These are phyloP conservation scores for Aphis craccivora DNA, from an alignment of 1,140 invertebrate genomes.

Conservation along the genomic window DNA sequence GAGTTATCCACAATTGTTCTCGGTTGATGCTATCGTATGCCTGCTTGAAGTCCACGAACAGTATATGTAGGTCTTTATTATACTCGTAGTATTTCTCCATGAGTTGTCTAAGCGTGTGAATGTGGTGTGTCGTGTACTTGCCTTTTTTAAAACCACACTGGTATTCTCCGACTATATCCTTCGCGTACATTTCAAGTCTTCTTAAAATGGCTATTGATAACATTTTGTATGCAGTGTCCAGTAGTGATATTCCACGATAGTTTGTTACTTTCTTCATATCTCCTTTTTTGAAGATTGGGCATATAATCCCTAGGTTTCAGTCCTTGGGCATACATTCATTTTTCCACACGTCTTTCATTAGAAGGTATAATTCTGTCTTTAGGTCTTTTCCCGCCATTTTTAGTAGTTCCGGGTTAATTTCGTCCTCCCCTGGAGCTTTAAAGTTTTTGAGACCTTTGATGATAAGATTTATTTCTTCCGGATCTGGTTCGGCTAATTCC, in stretches of 20 bases:
- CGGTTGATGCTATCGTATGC: background rate
- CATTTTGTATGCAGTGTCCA: too few species aligned
- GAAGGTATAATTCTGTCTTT: background rate
- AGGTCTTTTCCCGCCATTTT: background rate
- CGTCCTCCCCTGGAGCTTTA: background rate
- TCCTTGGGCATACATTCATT: background rate
- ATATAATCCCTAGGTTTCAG: background rate
- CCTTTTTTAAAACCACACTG: too few species aligned
- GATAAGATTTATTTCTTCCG: too few species aligned
- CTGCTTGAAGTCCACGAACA: background rate
- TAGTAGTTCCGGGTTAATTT: background rate
- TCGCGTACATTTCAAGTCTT: too few species aligned
- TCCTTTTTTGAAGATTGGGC: slow-evolving; percentile 24
- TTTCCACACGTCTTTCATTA: background rate
- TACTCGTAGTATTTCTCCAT: too few species aligned
- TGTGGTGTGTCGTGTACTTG: too few species aligned
- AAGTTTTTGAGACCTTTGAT: background rate
- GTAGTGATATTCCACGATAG: too few species aligned
- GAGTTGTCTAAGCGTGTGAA: too few species aligned
- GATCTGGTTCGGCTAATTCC: background rate
- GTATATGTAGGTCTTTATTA: background rate
- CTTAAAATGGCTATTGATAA: too few species aligned
- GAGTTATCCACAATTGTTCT: background rate
- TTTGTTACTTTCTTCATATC: slow-evolving; percentile 25
- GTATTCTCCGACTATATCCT: too few species aligned